These are phyloP conservation scores for Hippocampus zosterae DNA, from an alignment of 2,113 vertebrate species.

Conservation along the genomic window DNA sequence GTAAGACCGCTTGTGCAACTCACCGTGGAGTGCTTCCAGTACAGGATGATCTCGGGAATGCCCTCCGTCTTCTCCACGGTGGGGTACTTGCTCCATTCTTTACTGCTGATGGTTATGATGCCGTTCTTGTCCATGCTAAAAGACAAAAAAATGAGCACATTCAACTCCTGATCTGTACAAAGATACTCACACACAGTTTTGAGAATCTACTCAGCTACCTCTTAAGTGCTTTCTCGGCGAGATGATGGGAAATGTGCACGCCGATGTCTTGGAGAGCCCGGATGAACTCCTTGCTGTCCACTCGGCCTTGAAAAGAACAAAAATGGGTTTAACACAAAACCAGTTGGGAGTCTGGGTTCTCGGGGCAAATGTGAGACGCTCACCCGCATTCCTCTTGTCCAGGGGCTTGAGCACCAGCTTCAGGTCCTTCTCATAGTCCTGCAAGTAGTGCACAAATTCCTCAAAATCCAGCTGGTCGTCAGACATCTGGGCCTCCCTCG, in stretches of 20 bases:
- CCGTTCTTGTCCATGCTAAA: conserved; percentile 94
- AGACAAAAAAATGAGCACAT: conserved; percentile 9
- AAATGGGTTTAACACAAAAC: background rate
- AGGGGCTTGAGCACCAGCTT: conserved; percentile 89
- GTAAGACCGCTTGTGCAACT: conserved; percentile 24
- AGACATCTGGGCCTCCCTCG: conserved; percentile 76
- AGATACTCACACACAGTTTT: background rate
- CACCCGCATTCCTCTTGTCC: conserved; percentile 88
- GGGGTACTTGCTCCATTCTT: conserved; percentile 89
- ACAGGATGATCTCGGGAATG: conserved; percentile 95
- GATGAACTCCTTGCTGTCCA: conserved; percentile 85
- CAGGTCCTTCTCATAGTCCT: conserved; percentile 94
- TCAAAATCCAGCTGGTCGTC: conserved; percentile 93
- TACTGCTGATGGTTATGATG: conserved; percentile 90
- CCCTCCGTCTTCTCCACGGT: conserved; percentile 82
- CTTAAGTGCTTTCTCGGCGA: conserved; percentile 87
- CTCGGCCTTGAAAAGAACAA: conserved; percentile 68
- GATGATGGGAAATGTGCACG: conserved; percentile 86
- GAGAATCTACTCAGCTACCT: conserved; percentile 68
- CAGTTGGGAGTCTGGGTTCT: background rate
- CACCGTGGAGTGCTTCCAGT: conserved; percentile 98
- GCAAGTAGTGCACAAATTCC: conserved; percentile 94
- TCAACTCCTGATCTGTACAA: rapidly evolving
- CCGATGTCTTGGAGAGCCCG: conserved; percentile 89
- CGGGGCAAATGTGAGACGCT: background rate